Conservation (phyloP, 2,113 vertebrate species). For the Ophiodon elongatus region DNA sequence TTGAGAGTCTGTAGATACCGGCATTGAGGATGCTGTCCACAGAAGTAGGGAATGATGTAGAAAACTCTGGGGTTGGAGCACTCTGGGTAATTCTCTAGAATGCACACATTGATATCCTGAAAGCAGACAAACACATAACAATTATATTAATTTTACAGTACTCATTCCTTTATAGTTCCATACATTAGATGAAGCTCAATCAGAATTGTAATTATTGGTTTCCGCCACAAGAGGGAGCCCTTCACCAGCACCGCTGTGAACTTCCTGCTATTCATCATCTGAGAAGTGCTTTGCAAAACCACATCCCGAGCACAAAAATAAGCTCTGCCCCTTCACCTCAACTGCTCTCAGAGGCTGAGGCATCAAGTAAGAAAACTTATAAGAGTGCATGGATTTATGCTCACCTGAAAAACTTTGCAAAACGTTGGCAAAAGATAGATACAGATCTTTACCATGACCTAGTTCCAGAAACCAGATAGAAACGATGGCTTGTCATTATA, state of each 20-base stretch:
- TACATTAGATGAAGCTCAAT: background rate
- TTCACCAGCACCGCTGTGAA: conserved; percentile 8
- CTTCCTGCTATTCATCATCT: background rate
- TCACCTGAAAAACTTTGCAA: background rate
- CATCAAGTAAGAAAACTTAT: background rate
- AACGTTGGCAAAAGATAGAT: background rate
- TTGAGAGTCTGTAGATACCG: conserved; percentile 82
- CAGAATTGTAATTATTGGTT: background rate
- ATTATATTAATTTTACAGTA: background rate
- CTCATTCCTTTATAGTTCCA: background rate
- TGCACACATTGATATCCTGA: conserved; percentile 98
- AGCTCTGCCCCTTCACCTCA: conserved; percentile 30
- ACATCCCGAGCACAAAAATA: conserved; percentile 50
- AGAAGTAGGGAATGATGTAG: conserved; percentile 99
- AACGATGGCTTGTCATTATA: background rate
- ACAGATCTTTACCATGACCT: background rate
- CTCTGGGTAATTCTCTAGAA: conserved; percentile 97
- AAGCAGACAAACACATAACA: conserved; percentile 61
- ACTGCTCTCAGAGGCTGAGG: background rate
- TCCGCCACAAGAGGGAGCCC: conserved; percentile 60
- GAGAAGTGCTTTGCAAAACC: conserved; percentile 19
- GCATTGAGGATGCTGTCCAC: conserved; percentile 98
- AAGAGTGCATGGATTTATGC: background rate
- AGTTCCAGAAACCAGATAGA: background rate
- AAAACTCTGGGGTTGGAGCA: conserved; percentile 97